These are phyloP conservation scores for Andrena cerasifolii DNA, from an alignment of 1,140 invertebrate species.

Conservation along the genomic window DNA sequence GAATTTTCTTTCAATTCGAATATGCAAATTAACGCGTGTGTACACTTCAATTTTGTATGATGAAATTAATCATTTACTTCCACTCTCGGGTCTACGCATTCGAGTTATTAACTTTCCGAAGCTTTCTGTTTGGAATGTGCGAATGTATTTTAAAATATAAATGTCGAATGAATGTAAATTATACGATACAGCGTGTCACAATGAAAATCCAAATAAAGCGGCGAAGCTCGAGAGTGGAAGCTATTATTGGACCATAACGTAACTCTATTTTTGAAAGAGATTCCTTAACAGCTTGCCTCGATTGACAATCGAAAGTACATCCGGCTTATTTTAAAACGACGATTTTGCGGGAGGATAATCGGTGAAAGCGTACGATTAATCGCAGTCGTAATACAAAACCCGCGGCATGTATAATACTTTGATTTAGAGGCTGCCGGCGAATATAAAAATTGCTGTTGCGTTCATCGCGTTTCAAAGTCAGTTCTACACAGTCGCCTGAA, in stretches of 20 bases:
- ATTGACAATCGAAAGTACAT: conserved; percentile 1
- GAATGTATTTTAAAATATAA: too few relatives aligned
- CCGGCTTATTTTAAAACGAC: not conserved
- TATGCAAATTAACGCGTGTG: too few relatives aligned
- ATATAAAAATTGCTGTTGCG: too few relatives aligned
- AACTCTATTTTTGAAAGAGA: not conserved
- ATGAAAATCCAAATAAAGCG: not conserved
- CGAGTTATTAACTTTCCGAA: too few relatives aligned
- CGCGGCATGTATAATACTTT: not conserved
- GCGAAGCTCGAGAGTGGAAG: not conserved
- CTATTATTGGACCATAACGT: not conserved
- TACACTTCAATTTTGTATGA: too few relatives aligned
- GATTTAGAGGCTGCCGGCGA: too few relatives aligned
- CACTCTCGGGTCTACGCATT: too few relatives aligned
- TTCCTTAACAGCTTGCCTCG: not conserved
- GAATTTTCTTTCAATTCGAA: too few relatives aligned
- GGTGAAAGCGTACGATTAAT: conserved; percentile 21
- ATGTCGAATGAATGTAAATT: too few relatives aligned
- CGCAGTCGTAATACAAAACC: not conserved
- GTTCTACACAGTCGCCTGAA: not conserved
- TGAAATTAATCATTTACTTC: too few relatives aligned
- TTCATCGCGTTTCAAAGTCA: not conserved
- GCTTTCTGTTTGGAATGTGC: too few relatives aligned
- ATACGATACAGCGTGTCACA: too few relatives aligned
- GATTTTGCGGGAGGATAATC: not conserved